phyloP scores from a whole-genome alignment of 2,113 vertebrate genomes.

The Falco punctatus region DNA sequence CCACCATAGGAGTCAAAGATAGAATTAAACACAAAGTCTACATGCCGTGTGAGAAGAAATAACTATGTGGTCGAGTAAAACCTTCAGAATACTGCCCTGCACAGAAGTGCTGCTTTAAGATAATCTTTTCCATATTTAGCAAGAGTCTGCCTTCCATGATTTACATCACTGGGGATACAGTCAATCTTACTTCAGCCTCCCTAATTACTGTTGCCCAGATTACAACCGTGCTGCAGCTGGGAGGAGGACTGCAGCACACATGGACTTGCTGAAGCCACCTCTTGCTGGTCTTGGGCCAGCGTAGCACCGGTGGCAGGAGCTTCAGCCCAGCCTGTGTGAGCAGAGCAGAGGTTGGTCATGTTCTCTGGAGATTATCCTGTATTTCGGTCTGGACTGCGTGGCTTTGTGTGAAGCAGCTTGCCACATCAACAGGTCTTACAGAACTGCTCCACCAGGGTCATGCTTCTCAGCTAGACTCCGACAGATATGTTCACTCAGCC shows the following conservation, averaged over 20 bases:
- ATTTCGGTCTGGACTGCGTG: fast-evolving
- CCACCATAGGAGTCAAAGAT: fast-evolving
- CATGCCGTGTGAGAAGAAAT: fast-evolving
- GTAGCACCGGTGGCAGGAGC: fast-evolving
- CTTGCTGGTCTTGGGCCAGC: neutral
- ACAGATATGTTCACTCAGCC: fast-evolving
- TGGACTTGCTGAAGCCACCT: fast-evolving
- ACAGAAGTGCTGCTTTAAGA: fast-evolving
- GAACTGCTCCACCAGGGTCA: neutral
- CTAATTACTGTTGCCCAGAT: fast-evolving
- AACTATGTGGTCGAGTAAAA: fast-evolving
- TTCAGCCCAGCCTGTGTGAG: fast-evolving
- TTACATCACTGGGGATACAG: fast-evolving
- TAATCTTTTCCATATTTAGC: fast-evolving
- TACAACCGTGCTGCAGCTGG: fast-evolving
- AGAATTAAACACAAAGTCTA: neutral
- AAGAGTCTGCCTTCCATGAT: neutral
- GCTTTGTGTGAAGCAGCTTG: neutral
- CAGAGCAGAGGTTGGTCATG: fast-evolving
- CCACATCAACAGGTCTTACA: fast-evolving
- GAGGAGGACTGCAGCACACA: too few relatives aligned
- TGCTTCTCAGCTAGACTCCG: fast-evolving
- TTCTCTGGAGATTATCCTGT: fast-evolving
- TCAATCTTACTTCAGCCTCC: neutral
- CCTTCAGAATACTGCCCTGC: neutral